Conservation (phyloP, 1,140 invertebrate genomes). For the Calephelis virginiensis region DNA sequence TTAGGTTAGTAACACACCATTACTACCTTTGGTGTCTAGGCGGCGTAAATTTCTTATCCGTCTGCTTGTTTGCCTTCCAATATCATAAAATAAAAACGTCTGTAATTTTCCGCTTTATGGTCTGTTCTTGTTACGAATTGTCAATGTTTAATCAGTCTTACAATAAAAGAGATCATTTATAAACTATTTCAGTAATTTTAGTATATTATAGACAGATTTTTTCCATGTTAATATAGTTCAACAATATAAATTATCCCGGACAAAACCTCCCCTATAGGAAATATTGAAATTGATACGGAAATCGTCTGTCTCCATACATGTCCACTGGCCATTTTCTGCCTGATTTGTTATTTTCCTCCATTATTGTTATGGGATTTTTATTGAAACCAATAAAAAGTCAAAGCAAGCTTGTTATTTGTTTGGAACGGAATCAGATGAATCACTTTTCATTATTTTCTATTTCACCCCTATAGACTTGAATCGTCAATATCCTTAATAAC, state of each 20-base stretch:
- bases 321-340: slow-evolving; percentile 43
- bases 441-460: not conserved
- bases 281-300: slow-evolving; percentile 50
- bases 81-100: too few relatives aligned
- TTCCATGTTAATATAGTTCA: not conserved
- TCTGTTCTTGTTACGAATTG: too few relatives aligned
- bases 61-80: too few relatives aligned
- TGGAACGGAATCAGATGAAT: not conserved
- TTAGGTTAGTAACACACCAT: too few relatives aligned
- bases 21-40: too few relatives aligned
- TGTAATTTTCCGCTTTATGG: too few relatives aligned
- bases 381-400: slow-evolving; percentile 10
- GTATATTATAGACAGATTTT: too few relatives aligned
- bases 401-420: not conserved
- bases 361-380: slow-evolving; percentile 34
- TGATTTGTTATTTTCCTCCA: slow-evolving; percentile 42
- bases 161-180: too few relatives aligned
- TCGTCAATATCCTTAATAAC: too few relatives aligned
- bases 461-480: not conserved
- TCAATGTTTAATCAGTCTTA: too few relatives aligned
- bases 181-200: too few relatives aligned
- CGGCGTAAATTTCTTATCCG: too few relatives aligned
- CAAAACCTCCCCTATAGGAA: slow-evolving; percentile 44
- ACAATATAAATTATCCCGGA: slow-evolving; percentile 37
- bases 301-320: slow-evolving; percentile 44